Evolutionary conservation across 2,797 vertebrate genomes (phyloP), one percentile per base, ranked within the genome.

Genomic region (Morus bassanus): DNA sequence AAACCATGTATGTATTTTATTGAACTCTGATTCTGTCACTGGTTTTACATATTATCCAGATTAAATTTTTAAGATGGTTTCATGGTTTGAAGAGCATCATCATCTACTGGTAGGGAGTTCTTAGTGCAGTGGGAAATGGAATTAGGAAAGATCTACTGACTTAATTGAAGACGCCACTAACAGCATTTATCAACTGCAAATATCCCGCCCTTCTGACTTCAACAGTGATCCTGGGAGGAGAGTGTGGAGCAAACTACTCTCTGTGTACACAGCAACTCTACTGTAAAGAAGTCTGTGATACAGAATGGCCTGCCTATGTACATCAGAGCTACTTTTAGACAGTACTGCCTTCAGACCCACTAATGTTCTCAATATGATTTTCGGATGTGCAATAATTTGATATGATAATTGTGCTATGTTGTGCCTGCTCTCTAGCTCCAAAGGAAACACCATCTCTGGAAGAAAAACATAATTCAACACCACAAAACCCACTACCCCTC

Each of bases 71-170:
- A 78, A 89, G 82, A 72, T 6, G 7, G 28, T 85, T 91, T 94
- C 54, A 48, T 84, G 65, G 87, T 79, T 94, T 90, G 87, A 93
- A 91, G 90, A 84, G 72, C 91, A 87, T 77, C 81, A 86, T 91
- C 76, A 69, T 93, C 68, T 84, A 78, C 92, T 86, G 63, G 54
- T 59, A 89, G 35, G 69, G 43, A 95, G 89, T 91, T 92, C 85
- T 96, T 85, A 96, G 61, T 72, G 60, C 68, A 93, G 79, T 0
- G 0, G 82, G 61, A 95, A 95, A 97, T 94, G 37, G 65, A 96
- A 95, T 93, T 91, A 94, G 69, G 73, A 84, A 87, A 93, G 89
- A 94, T 93, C n/a, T 90, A 85, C 68, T 65, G 87, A 78, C 41
- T 89, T 85, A 72, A 95, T 75, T 83, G 82, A 94, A 88, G 72